Percentiles rank a stretch among this genome's conserved stretches.
phyloP scores from a whole-genome alignment of 53 echinoderm and acorn worm genomes.

The Stichopus horrens region DNA sequence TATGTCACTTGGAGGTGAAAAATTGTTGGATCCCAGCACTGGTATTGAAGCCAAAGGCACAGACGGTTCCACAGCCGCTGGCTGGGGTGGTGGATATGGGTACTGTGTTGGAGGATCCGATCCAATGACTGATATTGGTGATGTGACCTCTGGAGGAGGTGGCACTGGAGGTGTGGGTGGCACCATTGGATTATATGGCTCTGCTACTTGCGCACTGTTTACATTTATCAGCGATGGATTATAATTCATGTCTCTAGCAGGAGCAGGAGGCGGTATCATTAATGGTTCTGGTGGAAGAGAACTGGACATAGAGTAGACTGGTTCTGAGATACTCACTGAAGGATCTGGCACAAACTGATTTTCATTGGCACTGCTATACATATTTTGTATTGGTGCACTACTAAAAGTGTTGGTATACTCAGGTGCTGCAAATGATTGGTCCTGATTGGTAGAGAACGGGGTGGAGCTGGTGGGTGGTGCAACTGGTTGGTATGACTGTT shows the following conservation, averaged over 20 bases:
- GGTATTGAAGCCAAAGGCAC: not conserved
- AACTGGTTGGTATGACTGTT: not conserved
- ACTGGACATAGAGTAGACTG: not conserved
- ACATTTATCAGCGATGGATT: not conserved
- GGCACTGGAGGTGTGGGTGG: not conserved
- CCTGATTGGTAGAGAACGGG: not conserved
- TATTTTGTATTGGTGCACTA: not conserved
- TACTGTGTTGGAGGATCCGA: constrained; percentile 5
- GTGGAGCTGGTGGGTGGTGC: not conserved
- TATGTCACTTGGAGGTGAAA: not conserved
- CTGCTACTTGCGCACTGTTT: not conserved
- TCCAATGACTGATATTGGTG: constrained; percentile 31
- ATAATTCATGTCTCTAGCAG: not conserved
- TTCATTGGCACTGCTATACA: not conserved
- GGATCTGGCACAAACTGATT: constrained; percentile 3
- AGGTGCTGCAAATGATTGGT: not conserved
- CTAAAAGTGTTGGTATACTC: constrained; percentile 9
- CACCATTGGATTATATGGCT: not conserved
- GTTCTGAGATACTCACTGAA: not conserved
- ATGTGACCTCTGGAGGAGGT: not conserved
- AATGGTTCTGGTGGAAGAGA: not conserved
- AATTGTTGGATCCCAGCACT: not conserved
- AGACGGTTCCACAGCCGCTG: not conserved
- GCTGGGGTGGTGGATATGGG: not conserved
- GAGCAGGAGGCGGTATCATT: not conserved